phyloP scores from a whole-genome alignment of 2,113 vertebrate genomes.

The Limnothrissa miodon region DNA sequence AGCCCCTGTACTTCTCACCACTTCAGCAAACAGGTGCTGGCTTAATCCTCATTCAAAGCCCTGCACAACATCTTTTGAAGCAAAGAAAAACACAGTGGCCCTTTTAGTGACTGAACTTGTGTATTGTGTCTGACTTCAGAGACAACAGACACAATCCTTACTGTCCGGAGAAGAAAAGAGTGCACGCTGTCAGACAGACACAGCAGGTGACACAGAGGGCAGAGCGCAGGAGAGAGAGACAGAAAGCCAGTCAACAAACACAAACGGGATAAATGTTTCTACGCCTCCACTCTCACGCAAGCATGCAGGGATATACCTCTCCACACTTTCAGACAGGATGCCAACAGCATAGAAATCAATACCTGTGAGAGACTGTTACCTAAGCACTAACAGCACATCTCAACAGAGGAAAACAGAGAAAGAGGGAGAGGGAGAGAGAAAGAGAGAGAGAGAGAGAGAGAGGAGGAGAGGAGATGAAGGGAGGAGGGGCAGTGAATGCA shows the following conservation, averaged over 20 bases:
- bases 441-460: background rate
- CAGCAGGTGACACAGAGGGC: background rate
- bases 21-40: conserved; percentile 1
- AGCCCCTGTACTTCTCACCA: background rate
- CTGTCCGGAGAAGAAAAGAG: background rate
- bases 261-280: background rate
- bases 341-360: background rate
- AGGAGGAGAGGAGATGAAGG: background rate
- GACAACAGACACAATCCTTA: background rate
- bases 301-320: background rate
- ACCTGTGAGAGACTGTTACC: background rate
- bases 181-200: background rate
- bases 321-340: background rate
- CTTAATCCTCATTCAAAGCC: background rate
- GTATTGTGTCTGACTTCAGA: background rate
- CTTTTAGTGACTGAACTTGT: background rate
- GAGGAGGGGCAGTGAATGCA: background rate
- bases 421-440: background rate
- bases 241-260: background rate
- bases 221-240: background rate
- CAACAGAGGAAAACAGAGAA: background rate
- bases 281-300: background rate
- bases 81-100: background rate
- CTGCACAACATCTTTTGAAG: background rate
- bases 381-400: background rate